phyloP scores from a whole-genome alignment of 2,888 invertebrate species.

The Patella depressa region DNA sequence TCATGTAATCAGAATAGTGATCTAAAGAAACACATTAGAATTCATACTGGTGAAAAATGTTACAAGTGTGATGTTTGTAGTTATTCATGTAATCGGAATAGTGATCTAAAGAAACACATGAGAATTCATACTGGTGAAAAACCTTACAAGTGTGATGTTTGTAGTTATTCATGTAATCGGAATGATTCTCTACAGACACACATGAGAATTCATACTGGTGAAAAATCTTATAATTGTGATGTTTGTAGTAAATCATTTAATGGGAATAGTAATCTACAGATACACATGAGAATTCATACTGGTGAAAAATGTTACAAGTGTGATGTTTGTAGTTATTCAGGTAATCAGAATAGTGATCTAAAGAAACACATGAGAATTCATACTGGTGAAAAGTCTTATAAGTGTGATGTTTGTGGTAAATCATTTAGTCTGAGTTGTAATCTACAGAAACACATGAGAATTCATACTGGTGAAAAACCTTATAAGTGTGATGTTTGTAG shows the following conservation, averaged over 20 bases:
- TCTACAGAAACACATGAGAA: background rate
- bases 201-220: slow-evolving; percentile 20
- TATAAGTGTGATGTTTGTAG: slow-evolving; percentile 16
- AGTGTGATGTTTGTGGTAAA: no score
- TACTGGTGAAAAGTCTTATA: slow-evolving; percentile 4
- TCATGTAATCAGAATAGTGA: background rate
- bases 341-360: background rate
- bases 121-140: slow-evolving; percentile 12
- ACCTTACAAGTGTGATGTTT: slow-evolving; percentile 13
- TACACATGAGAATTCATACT: slow-evolving; percentile 18
- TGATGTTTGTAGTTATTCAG: slow-evolving; percentile 4
- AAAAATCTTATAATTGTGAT: slow-evolving; percentile 14
- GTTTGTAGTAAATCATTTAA: slow-evolving; percentile 9
- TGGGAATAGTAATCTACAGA: background rate
- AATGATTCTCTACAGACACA: background rate
- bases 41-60: background rate
- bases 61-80: slow-evolving; percentile 1
- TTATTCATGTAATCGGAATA: background rate
- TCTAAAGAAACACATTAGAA: background rate
- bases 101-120: background rate
- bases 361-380: slow-evolving; percentile 15
- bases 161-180: slow-evolving; percentile 8
- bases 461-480: slow-evolving; percentile 22
- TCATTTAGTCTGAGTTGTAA: background rate
- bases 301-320: slow-evolving; percentile 18